Percentiles rank a stretch among this genome's conserved stretches.
Evolutionary conservation across 2,888 invertebrate genomes (phyloP).

Genomic region (Lampropteryx suffumata): DNA sequence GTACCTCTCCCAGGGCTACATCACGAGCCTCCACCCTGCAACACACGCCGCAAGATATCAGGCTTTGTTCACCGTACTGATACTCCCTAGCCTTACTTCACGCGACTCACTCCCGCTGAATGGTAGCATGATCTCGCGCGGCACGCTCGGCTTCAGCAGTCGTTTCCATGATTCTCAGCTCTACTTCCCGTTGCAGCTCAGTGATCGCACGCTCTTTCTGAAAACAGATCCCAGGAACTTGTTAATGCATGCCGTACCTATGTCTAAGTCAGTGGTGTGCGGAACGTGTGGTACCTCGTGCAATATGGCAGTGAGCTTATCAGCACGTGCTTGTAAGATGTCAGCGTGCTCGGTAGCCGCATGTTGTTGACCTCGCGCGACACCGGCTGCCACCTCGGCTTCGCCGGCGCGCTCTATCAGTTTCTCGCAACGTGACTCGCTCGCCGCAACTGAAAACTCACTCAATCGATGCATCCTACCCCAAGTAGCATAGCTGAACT

Average conservation of each 20-base stretch:
- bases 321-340: conserved; percentile 16
- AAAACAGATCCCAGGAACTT: not conserved
- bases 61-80: not conserved
- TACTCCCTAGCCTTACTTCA: not conserved
- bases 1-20: conserved; percentile 29
- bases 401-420: conserved; percentile 39
- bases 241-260: too few relatives aligned
- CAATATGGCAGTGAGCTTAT: conserved; percentile 16
- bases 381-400: conserved; percentile 24
- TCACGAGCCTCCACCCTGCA: conserved; percentile 33
- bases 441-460: conserved; percentile 1
- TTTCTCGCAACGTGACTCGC: not conserved
- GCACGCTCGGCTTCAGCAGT: conserved; percentile 24
- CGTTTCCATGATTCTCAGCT: conserved; percentile 27
- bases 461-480: conserved; percentile 12
- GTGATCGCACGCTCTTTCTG: conserved; percentile 14
- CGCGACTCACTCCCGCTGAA: conserved; percentile 27
- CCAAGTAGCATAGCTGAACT: too few relatives aligned
- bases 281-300: not conserved
- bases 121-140: conserved; percentile 33
- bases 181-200: conserved; percentile 33
- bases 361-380: conserved; percentile 27
- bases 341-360: conserved; percentile 31
- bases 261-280: too few relatives aligned
- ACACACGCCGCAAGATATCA: not conserved